Conservation (phyloP, 2,113 vertebrate species). For the Centrocercus urophasianus region DNA sequence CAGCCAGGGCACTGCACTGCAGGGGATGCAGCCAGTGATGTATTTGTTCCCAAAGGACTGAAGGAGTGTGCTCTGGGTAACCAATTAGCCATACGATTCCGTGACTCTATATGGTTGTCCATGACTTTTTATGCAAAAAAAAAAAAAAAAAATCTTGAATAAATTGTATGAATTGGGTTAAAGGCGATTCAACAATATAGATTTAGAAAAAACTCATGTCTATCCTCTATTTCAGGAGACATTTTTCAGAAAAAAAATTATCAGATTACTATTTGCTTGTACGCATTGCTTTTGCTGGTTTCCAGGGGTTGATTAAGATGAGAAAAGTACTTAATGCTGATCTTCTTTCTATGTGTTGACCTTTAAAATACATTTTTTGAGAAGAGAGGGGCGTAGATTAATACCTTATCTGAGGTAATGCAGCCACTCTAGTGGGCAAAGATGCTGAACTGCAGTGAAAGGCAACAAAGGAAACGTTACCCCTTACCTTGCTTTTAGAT, state of each 20-base stretch:
- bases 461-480: neutral
- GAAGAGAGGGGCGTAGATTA: neutral
- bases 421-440: neutral
- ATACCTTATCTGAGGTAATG: neutral
- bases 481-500: neutral
- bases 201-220: neutral
- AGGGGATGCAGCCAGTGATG: neutral
- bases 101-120: neutral
- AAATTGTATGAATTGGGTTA: neutral
- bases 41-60: neutral
- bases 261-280: neutral
- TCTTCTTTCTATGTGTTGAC: neutral
- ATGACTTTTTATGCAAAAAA: neutral
- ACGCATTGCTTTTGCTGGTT: neutral
- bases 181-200: neutral
- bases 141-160: neutral
- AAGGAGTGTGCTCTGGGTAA: neutral
- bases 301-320: neutral
- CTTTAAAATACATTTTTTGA: neutral
- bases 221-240: neutral
- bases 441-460: neutral
- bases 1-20: neutral
- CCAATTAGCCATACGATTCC: neutral
- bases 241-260: neutral
- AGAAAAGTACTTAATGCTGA: slow-evolving; percentile 31